A percentile compares a stretch with the other conserved stretches of the same genome.
phyloP scores from a whole-genome alignment of 2,888 invertebrate species.

The Eupsilia transversa region DNA sequence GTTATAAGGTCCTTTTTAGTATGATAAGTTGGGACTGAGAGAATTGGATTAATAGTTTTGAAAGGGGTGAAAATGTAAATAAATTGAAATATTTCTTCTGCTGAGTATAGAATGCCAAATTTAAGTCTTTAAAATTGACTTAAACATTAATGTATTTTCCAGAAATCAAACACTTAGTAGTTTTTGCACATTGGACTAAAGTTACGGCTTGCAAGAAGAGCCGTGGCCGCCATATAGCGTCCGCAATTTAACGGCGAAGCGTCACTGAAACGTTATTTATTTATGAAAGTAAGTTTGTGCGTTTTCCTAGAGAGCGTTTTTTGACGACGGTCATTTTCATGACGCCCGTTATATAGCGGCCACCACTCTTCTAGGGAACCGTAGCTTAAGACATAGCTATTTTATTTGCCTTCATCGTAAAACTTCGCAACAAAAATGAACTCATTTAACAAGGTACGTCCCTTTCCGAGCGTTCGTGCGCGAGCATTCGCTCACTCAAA shows the following conservation, averaged over 20 bases:
- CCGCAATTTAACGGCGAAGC: no score
- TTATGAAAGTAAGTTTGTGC: no score
- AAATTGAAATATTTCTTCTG: slow-evolving; percentile 9
- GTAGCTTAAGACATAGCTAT: not conserved
- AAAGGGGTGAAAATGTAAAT: slow-evolving; percentile 1
- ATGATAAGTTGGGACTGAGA: slow-evolving; percentile 19
- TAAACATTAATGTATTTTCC: not conserved
- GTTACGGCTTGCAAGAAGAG: not conserved
- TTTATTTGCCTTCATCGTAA: slow-evolving; percentile 2
- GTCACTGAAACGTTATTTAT: no score
- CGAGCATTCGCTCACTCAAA: slow-evolving; percentile 6
- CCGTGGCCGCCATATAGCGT: no score
- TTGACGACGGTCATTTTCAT: no score
- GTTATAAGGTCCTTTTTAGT: slow-evolving; percentile 32
- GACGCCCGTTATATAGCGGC: not conserved
- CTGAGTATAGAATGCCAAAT: slow-evolving; percentile 36
- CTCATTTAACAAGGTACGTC: not conserved
- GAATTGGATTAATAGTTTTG: slow-evolving; percentile 24
- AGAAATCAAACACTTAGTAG: not conserved
- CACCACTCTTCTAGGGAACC: not conserved
- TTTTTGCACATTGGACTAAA: slow-evolving; percentile 13
- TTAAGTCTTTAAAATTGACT: slow-evolving; percentile 2
- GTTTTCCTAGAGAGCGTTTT: no score
- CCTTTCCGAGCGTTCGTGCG: slow-evolving; percentile 2
- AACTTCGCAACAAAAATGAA: not conserved